These are phyloP conservation scores for Sceloporus undulatus DNA, from an alignment of 2,113 vertebrate species.

Conservation along the genomic window DNA sequence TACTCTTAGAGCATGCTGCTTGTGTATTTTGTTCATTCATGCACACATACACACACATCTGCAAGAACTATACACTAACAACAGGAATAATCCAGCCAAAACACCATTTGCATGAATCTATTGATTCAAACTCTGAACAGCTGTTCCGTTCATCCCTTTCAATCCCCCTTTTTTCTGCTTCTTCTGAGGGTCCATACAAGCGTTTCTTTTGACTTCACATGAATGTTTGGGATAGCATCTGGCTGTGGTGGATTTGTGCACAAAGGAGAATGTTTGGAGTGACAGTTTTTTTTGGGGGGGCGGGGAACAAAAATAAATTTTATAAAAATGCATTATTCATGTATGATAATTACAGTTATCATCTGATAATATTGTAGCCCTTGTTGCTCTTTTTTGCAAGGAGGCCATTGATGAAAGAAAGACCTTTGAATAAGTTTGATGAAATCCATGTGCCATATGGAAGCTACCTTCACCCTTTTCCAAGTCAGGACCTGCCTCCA, in stretches of 20 bases:
- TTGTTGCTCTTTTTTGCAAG: background rate
- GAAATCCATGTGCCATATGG: background rate
- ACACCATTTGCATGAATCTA: constrained; percentile 50
- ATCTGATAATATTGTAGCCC: background rate
- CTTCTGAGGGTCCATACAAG: constrained; percentile 62
- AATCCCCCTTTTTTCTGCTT: constrained; percentile 61
- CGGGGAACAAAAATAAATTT: background rate
- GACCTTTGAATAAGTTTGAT: background rate
- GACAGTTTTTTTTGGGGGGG: background rate
- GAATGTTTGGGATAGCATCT: constrained; percentile 63
- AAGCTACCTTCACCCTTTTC: background rate
- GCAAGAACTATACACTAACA: constrained; percentile 30
- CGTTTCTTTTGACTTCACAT: constrained; percentile 59
- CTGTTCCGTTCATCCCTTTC: constrained; percentile 62
- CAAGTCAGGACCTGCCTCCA: background rate
- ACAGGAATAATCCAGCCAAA: constrained; percentile 59
- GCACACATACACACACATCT: constrained; percentile 38
- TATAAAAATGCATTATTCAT: constrained; percentile 11
- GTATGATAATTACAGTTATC: constrained; percentile 12
- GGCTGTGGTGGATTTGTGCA: constrained; percentile 43
- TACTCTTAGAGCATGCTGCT: background rate
- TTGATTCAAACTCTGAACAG: constrained; percentile 68
- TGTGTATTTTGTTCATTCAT: constrained; percentile 45
- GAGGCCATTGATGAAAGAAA: background rate
- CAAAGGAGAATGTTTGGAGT: constrained; percentile 43